Percentiles rank a stretch among this genome's conserved stretches.
Conservation (phyloP, 2,888 invertebrate genomes). For the Hoplodrina blanda region DNA sequence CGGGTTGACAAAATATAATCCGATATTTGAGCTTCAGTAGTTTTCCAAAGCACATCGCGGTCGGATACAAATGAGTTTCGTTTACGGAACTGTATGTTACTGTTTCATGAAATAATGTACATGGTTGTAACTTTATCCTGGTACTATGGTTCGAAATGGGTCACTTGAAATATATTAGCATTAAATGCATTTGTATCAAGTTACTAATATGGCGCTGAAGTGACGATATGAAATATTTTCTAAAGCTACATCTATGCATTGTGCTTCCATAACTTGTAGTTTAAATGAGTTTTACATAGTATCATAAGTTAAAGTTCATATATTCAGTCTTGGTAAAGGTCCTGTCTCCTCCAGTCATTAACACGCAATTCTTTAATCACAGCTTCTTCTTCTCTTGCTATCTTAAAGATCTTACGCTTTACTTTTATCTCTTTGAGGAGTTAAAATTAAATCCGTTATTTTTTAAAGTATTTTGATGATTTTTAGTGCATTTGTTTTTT, state of each 20-base stretch:
- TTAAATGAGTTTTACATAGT: slow-evolving; percentile 54
- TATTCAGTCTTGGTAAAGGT: slow-evolving; percentile 66
- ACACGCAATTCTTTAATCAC: slow-evolving; percentile 72
- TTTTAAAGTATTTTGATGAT: slow-evolving; percentile 73
- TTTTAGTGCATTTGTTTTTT: slow-evolving; percentile 68
- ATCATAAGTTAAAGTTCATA: slow-evolving; percentile 51
- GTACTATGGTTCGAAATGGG: slow-evolving; percentile 68
- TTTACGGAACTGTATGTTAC: slow-evolving; percentile 68
- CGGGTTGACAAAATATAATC: slow-evolving; percentile 54
- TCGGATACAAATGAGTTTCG: slow-evolving; percentile 73
- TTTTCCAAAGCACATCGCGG: slow-evolving; percentile 86
- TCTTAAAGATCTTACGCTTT: slow-evolving; percentile 75
- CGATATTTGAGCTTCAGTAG: slow-evolving; percentile 61
- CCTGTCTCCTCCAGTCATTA: slow-evolving; percentile 83
- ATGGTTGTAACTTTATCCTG: slow-evolving; percentile 74
- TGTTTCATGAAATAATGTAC: slow-evolving; percentile 74
- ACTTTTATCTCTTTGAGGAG: slow-evolving; percentile 62
- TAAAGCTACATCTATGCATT: slow-evolving; percentile 48
- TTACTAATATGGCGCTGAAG: slow-evolving; percentile 58
- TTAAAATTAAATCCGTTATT: slow-evolving; percentile 49
- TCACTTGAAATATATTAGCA: slow-evolving; percentile 55
- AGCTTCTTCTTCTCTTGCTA: slow-evolving; percentile 79
- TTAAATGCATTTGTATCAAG: slow-evolving; percentile 54
- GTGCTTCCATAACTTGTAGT: slow-evolving; percentile 53
- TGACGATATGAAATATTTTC: slow-evolving; percentile 41